Evolutionary conservation across 2,888 invertebrate genomes (phyloP).

Genomic region (Microplitis manilae): DNA sequence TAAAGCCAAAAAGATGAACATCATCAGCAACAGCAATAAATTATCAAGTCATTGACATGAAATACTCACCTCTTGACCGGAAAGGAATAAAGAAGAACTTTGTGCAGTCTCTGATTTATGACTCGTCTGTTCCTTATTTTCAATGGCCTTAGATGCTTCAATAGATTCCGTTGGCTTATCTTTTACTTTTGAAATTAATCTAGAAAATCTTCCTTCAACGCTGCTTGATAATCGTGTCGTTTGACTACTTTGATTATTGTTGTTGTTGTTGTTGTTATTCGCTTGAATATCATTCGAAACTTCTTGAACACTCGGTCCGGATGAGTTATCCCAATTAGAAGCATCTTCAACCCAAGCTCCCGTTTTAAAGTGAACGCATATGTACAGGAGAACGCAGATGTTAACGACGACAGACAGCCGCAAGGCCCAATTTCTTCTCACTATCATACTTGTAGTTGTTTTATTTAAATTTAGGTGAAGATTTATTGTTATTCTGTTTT

Average conservation of each 20-base stretch:
- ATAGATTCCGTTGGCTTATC: neutral
- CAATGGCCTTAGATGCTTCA: neutral
- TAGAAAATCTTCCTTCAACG: neutral
- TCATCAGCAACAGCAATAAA: neutral
- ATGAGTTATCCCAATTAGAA: conserved; percentile 57
- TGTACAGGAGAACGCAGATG: conserved; percentile 81
- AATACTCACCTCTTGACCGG: conserved; percentile 10
- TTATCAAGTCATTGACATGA: neutral
- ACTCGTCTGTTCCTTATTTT: neutral
- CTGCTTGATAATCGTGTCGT: conserved; percentile 33
- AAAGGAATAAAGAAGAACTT: neutral
- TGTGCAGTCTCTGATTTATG: neutral
- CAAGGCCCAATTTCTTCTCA: conserved; percentile 81
- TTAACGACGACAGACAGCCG: conserved; percentile 84
- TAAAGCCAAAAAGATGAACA: neutral
- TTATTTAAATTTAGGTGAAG: conserved; percentile 45
- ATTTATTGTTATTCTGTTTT: too few relatives aligned
- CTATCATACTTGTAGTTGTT: conserved; percentile 65
- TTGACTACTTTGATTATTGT: conserved; percentile 20
- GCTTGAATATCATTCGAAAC: conserved; percentile 37
- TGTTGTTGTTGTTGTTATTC: conserved; percentile 22
- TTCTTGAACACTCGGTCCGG: neutral
- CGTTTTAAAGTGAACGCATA: conserved; percentile 77
- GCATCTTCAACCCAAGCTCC: conserved; percentile 71
- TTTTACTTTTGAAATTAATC: neutral